Conservation (phyloP, 2,888 invertebrate genomes). For the Cetonia aurata region DNA sequence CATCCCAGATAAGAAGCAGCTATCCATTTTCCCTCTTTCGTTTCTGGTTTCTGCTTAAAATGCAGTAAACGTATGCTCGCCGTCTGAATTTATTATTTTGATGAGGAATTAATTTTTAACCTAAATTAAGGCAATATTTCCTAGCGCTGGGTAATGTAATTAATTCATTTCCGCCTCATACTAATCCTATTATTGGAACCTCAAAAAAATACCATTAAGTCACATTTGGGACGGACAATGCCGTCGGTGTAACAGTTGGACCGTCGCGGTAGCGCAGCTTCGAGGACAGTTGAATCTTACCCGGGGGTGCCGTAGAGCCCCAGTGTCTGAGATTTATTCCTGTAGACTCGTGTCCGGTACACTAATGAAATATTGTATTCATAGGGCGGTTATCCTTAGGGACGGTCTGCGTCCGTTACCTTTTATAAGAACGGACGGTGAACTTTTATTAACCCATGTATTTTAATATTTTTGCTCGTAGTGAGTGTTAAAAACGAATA, state of each 20-base stretch:
- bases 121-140: no score
- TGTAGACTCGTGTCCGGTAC: conserved; percentile 59
- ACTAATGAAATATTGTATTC: conserved; percentile 67
- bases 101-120: no score
- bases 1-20: conserved; percentile 29
- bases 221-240: conserved; percentile 16
- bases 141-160: no score
- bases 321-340: conserved; percentile 65
- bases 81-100: no score
- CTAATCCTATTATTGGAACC: conserved; percentile 14
- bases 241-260: conserved; percentile 25
- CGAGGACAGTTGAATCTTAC: conserved; percentile 65
- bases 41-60: no score
- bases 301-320: conserved; percentile 65
- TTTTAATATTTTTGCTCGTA: conserved; percentile 48
- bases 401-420: conserved; percentile 54
- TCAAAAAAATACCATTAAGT: not conserved
- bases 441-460: conserved; percentile 48
- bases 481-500: conserved; percentile 38
- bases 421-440: conserved; percentile 42
- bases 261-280: conserved; percentile 53
- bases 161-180: not conserved
- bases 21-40: no score
- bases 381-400: conserved; percentile 62
- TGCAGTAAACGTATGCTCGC: no score